Evolutionary conservation across 2,888 invertebrate species (phyloP).

Genomic region (Limnephilus auricula): DNA sequence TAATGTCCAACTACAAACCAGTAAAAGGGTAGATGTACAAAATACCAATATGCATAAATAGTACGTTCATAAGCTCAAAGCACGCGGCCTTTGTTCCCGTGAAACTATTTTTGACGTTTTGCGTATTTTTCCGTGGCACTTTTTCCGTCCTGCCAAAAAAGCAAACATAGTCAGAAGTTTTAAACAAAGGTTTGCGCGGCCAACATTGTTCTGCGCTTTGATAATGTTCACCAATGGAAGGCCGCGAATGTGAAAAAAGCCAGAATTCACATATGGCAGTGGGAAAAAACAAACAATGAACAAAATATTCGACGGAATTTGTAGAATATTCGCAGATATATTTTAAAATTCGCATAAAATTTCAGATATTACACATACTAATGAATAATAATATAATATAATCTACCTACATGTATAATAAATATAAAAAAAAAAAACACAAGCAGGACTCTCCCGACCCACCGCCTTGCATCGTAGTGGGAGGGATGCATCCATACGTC

Average conservation of each 20-base stretch:
- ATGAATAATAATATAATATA: too few relatives aligned
- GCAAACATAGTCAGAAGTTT: conserved; percentile 24
- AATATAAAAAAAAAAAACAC: too few relatives aligned
- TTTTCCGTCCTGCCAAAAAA: conserved; percentile 25
- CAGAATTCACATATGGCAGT: background rate
- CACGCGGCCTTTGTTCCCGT: conserved; percentile 16
- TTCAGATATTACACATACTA: too few relatives aligned
- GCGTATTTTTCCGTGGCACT: conserved; percentile 42
- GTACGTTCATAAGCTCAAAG: conserved; percentile 15
- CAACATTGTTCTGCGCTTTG: conserved; percentile 8
- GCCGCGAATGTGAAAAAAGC: conserved; percentile 19
- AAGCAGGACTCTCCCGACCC: too few relatives aligned
- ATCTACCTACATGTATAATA: too few relatives aligned
- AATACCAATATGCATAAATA: background rate
- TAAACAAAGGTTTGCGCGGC: conserved; percentile 23
- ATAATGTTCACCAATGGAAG: conserved; percentile 11
- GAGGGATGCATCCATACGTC: too few relatives aligned
- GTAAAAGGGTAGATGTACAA: background rate
- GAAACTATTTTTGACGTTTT: conserved; percentile 45
- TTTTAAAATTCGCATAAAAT: background rate
- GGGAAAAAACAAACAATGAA: background rate
- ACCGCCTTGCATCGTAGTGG: too few relatives aligned
- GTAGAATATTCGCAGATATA: background rate
- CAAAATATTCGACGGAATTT: conserved; percentile 37
- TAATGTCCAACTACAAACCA: background rate